Evolutionary conservation across 2,797 vertebrate genomes (phyloP).

Genomic region (Avahi laniger): DNA sequence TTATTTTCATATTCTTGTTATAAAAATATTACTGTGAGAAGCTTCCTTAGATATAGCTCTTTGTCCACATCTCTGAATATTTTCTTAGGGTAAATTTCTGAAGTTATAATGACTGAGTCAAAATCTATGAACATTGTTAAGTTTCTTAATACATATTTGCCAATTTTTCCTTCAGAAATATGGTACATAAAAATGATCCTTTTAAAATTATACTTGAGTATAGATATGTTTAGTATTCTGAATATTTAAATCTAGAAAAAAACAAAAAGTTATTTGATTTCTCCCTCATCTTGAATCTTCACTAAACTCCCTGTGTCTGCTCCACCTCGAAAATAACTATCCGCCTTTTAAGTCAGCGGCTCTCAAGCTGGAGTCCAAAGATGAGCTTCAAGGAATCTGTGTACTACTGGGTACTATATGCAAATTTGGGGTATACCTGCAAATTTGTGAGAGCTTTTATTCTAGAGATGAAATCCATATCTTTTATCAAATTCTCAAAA

Average conservation of each 20-base stretch:
- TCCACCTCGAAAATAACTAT: neutral
- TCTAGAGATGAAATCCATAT: neutral
- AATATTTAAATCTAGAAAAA: slow-evolving; percentile 26
- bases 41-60: neutral
- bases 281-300: neutral
- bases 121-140: neutral
- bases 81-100: neutral
- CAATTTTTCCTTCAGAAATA: slow-evolving; percentile 1
- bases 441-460: neutral
- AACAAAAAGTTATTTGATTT: neutral
- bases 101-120: neutral
- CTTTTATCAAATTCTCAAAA: neutral
- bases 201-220: slow-evolving; percentile 17
- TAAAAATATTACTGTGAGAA: neutral
- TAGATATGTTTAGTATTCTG: neutral
- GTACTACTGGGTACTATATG: neutral
- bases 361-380: neutral
- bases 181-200: neutral
- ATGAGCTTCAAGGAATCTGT: neutral
- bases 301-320: neutral
- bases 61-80: slow-evolving; percentile 21
- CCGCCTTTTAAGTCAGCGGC: neutral
- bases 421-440: neutral
- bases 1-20: slow-evolving; percentile 6
- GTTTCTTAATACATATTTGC: neutral